These are phyloP conservation scores for Chionodraco myersi DNA, from an alignment of 2,113 vertebrate genomes.

Conservation along the genomic window DNA sequence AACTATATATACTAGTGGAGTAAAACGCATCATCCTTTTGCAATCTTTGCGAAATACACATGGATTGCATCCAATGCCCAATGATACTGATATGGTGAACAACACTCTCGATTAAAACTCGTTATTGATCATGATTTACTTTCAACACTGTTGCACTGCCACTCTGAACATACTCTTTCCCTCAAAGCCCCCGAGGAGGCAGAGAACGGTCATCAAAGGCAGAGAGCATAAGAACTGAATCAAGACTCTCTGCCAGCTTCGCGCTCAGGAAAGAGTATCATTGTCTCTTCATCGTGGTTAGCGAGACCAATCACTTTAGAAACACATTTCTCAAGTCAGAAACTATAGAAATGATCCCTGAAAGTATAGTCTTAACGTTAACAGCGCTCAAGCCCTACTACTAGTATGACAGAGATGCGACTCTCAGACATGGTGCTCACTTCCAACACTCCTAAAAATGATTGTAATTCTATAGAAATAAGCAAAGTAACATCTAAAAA, in stretches of 20 bases:
- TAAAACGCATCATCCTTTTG: too few relatives aligned
- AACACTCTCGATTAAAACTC: too few relatives aligned
- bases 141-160: accelerated
- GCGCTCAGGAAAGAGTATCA: conserved; percentile 63
- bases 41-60: too few relatives aligned
- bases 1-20: too few relatives aligned
- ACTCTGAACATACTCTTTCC: conserved; percentile 68
- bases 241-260: conserved; percentile 58
- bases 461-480: background rate
- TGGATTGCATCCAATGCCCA: too few relatives aligned
- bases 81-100: too few relatives aligned
- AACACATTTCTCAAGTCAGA: conserved; percentile 71
- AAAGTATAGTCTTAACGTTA: conserved; percentile 72
- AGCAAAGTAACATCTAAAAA: background rate
- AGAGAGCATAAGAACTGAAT: background rate
- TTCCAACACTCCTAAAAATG: too few relatives aligned
- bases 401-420: accelerated
- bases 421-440: conserved; percentile 13
- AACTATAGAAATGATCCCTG: conserved; percentile 84
- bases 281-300: conserved; percentile 70
- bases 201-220: conserved; percentile 75
- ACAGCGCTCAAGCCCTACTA: accelerated
- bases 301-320: conserved; percentile 70
- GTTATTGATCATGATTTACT: too few relatives aligned
- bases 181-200: conserved; percentile 5